Conservation (phyloP, 2,888 invertebrate species). For the Mallateleia sp. region DNA sequence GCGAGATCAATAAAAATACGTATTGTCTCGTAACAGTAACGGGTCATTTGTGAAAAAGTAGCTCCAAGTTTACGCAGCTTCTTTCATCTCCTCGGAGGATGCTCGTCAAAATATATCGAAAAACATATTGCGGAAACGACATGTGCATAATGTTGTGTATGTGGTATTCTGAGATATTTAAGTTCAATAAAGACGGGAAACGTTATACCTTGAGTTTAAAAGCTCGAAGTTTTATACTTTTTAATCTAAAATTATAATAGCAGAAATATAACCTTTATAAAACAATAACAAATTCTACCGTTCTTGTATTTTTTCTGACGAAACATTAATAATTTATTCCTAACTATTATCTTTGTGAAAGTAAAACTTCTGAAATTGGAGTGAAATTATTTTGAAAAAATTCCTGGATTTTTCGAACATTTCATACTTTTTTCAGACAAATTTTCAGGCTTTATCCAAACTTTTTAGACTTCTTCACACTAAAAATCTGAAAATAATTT, state of each 20-base stretch:
- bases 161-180: not conserved
- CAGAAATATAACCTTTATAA: too few relatives aligned
- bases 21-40: slow-evolving; percentile 30
- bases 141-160: not conserved
- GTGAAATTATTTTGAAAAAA: too few relatives aligned
- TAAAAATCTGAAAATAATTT: too few relatives aligned
- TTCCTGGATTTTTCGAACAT: too few relatives aligned
- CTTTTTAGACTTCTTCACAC: too few relatives aligned
- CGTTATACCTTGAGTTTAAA: not conserved
- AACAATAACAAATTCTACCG: too few relatives aligned
- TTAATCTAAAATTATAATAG: not conserved
- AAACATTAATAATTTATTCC: too few relatives aligned
- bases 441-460: too few relatives aligned
- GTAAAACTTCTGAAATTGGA: too few relatives aligned
- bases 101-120: slow-evolving; percentile 10
- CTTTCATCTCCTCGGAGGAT: slow-evolving; percentile 21
- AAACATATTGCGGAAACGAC: not conserved
- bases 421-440: too few relatives aligned
- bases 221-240: not conserved
- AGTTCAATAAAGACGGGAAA: not conserved
- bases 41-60: slow-evolving; percentile 35
- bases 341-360: too few relatives aligned
- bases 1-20: slow-evolving; percentile 46
- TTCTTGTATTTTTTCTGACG: too few relatives aligned
- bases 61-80: slow-evolving; percentile 14